Evolutionary conservation across 2,113 vertebrate species (phyloP), one percentile per base, ranked within the genome.

Genomic region (Egretta garzetta): DNA sequence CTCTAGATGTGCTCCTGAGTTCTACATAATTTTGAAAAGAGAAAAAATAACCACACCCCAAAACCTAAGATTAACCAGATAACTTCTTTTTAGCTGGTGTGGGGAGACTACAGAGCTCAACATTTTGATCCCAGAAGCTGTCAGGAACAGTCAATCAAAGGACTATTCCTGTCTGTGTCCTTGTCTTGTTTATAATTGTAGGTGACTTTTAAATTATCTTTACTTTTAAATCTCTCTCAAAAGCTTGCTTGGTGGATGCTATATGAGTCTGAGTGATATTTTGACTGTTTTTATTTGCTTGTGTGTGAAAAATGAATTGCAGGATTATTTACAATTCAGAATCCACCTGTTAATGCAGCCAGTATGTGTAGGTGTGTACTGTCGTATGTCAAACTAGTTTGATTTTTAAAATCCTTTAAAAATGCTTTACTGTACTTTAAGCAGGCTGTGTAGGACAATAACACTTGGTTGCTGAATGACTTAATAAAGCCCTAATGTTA

Each of bases 221-320:
- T 81, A 64, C 77, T 94, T 97, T 97, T 86, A 50, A 96, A 86
- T 77, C 94, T 95, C 93, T 94, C 71, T 97, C 85, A 70, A 63
- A 96, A 95, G 96, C 96, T 97, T 96, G 97, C 93, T 96, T 96
- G 96, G 75, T 97, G 95, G 93, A 96, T 97, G 95, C 93, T 96
- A 66, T 93, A 93, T 77, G 94, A 97, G 96, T 92, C 94, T 92
- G 93, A 87, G 96, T 97, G 97, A 94, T 97, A 97, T 94, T 98
- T 98, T 98, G 96, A 97, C 94, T 97, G 89, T 92, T 96, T 96
- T 96, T 93, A 96, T 96, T 95, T 97, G 95, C 96, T 96, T 96
- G 93, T 56, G 35, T 94, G 84, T 96, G 96, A 97, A 90, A 95
- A 95, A 93, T 82, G 30, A 96, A 88, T 91, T 79, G 92, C 97